These are phyloP conservation scores for Diplosoma virens DNA, from an alignment of 23 tunicate species.

Conservation along the genomic window DNA sequence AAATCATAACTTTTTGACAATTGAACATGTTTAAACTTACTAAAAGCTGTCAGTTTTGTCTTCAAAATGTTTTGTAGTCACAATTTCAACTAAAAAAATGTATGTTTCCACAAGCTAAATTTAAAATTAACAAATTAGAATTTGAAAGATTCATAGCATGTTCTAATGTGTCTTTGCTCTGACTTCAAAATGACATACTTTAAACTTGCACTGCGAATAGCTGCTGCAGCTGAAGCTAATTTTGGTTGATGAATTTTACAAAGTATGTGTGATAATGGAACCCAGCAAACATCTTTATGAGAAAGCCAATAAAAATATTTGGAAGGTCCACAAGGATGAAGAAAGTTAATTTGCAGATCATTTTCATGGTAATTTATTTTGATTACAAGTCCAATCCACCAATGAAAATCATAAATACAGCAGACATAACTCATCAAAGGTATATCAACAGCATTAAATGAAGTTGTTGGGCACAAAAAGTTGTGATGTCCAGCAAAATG, in stretches of 20 bases:
- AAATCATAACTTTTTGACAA: too few species aligned
- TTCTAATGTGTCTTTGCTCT: constrained; percentile 17
- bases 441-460: not conserved
- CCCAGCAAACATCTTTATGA: constrained; percentile 21
- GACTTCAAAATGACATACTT: constrained; percentile 4
- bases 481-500: constrained; percentile 9
- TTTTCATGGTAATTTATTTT: not conserved
- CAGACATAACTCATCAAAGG: constrained; percentile 18
- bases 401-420: constrained; percentile 2
- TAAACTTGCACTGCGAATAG: constrained; percentile 21
- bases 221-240: constrained; percentile 21
- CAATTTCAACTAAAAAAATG: too few species aligned
- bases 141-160: constrained; percentile 1
- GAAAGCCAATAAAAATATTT: constrained; percentile 26
- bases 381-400: constrained; percentile 20
- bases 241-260: constrained; percentile 23
- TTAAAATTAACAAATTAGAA: too few species aligned
- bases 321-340: constrained; percentile 25
- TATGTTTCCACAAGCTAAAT: too few species aligned
- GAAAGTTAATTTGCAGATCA: constrained; percentile 9
- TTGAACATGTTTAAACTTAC: too few species aligned
- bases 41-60: too few species aligned
- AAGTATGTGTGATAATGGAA: constrained; percentile 8
- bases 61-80: too few species aligned
- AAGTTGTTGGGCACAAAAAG: not conserved